Base-by-base conservation (phyloP, 2,888 invertebrate species). In the Chalcosyrphus nemorum region DNA sequence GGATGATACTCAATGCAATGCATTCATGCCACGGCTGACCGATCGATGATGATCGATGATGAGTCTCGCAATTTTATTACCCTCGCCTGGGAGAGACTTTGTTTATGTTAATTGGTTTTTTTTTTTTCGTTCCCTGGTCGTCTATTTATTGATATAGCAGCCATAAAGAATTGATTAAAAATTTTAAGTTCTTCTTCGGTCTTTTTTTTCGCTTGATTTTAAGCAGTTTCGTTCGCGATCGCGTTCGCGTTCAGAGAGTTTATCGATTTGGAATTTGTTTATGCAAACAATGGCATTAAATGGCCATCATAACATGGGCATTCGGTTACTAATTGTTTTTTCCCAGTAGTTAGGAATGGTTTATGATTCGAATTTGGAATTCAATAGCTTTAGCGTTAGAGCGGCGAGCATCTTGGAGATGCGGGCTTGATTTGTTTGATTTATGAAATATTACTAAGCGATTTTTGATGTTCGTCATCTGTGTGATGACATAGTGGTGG, bases 231-330 rank as follows among this genome's bases (percentile, higher is more conserved):
- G 68, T 45, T 70, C 9, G 29, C 29, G 45, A 45, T 56, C 43
- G 32, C 59, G 38, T 66, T 57, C 57, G 27, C 52, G 50, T 56
- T 45, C n/a, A 13, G 38, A 29, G 32, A 52, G n/a, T 72, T 70
- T 70, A 84, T 78, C 78, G 65, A 59, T 65, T 65, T 41, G 59
- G 63, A 59, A 80, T 75, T 68, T 84, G 78, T 84, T 84, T 84
- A 84, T 80, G 84, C 84, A 75, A 80, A 84, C 80, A 80, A 80
- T 80, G 65, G 70, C 84, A 84, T 84, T 78, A 78, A 84, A 78
- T 70, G 59, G 65, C 38, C 54, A 59, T 59, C 71, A 82, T 54
- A 76, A 82, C 81, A 82, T 77, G 82, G 57, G 50, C 82, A 78
- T 84, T 80, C 29, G 78, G 45, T 80, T 75, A 68, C 63, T 80